phyloP scores from a whole-genome alignment of 30 jellyfish, hydroid and myxozoan species.

The Turritopsis rubra region DNA sequence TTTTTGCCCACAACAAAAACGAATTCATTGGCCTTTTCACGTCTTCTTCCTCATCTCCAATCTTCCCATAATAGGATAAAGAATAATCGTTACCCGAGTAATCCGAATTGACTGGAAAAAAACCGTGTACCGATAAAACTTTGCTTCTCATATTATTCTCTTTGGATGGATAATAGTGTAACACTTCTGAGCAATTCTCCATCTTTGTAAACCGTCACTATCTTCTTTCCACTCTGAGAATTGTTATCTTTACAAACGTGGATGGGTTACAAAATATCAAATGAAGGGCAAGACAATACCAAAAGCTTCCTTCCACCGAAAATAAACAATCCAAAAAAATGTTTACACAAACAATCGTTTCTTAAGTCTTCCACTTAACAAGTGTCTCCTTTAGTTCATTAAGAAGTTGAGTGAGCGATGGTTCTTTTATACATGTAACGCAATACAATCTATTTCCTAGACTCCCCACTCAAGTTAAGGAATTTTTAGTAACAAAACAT shows the following conservation, averaged over 20 bases:
- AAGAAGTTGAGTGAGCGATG: neutral
- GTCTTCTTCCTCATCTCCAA: slow-evolving; percentile 70
- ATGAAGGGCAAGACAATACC: neutral
- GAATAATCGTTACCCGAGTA: neutral
- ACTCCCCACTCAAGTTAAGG: neutral
- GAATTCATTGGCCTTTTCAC: slow-evolving; percentile 97
- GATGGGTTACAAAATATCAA: too few relatives aligned
- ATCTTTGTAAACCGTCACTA: too few relatives aligned
- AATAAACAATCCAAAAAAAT: neutral
- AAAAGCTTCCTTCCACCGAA: neutral
- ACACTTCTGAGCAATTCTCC: neutral
- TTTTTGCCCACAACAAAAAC: slow-evolving; percentile 93
- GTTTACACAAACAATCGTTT: neutral
- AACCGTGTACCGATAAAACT: neutral
- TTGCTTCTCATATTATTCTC: neutral
- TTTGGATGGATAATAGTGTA: neutral
- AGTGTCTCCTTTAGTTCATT: neutral
- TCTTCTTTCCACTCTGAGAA: too few relatives aligned
- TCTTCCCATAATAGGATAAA: neutral
- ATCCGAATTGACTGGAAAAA: neutral
- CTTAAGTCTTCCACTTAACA: neutral
- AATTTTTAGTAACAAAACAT: neutral
- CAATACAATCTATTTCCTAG: neutral
- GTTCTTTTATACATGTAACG: neutral
- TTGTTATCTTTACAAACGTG: too few relatives aligned